phyloP scores from a whole-genome alignment of 2,113 vertebrate species.

The Hypocryptadius cinnamomeus region DNA sequence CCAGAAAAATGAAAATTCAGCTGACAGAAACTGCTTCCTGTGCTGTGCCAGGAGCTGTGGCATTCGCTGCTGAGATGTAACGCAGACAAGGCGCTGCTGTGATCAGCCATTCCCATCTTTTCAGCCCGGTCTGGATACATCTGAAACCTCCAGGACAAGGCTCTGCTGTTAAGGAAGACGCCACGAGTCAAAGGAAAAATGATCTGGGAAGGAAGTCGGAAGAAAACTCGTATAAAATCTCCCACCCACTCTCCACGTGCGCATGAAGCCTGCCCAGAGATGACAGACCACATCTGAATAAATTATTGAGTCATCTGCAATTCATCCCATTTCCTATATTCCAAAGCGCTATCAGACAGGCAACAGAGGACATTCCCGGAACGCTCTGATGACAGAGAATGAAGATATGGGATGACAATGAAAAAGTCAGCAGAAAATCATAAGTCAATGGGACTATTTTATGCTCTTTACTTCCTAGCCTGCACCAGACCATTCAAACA shows the following conservation, averaged over 20 bases:
- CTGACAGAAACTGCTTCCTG: neutral
- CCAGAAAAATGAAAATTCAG: neutral
- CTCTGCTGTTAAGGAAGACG: neutral
- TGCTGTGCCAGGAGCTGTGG: neutral
- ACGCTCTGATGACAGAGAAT: constrained; percentile 2
- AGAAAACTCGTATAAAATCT: neutral
- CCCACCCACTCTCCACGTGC: neutral
- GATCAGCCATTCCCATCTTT: neutral
- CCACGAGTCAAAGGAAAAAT: neutral
- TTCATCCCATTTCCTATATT: neutral
- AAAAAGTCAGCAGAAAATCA: constrained; percentile 55
- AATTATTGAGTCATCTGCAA: constrained; percentile 27
- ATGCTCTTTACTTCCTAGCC: constrained; percentile 52
- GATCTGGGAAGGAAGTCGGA: neutral
- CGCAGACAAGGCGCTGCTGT: neutral
- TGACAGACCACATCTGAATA: neutral
- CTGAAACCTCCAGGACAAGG: neutral
- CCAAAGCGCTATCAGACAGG: neutral
- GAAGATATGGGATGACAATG: constrained; percentile 30
- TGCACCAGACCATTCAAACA: constrained; percentile 57
- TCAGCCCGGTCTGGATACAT: neutral
- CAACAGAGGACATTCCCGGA: constrained; percentile 17
- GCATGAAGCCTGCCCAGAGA: neutral
- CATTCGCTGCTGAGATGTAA: fast-evolving
- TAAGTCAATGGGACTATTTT: constrained; percentile 59